A percentile compares a stretch with the other conserved stretches of the same genome.
Evolutionary conservation across 2,888 invertebrate species (phyloP).

Genomic region (Eremobia ochroleuca): DNA sequence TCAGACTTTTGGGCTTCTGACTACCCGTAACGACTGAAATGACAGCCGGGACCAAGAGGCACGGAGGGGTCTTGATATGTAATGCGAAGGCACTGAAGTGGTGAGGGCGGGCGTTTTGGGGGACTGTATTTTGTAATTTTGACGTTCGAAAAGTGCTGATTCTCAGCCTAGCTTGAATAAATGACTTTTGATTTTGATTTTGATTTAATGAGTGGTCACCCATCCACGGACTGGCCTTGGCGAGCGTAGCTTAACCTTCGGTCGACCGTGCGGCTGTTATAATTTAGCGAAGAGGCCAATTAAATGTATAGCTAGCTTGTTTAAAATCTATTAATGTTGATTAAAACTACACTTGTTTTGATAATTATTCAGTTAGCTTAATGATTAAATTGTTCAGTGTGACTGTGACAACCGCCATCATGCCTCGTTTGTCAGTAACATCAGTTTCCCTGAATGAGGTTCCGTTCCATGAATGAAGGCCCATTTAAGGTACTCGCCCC

Average conservation of each 20-base stretch:
- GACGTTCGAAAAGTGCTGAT: too few species aligned
- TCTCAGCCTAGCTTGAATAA: too few species aligned
- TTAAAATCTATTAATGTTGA: constrained; percentile 25
- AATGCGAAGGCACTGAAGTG: too few species aligned
- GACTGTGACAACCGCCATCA: not conserved
- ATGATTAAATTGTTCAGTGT: constrained; percentile 18
- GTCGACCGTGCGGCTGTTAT: not conserved
- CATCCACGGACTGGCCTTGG: not conserved
- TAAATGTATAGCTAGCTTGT: constrained; percentile 8
- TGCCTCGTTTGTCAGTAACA: constrained; percentile 13
- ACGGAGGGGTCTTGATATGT: not conserved
- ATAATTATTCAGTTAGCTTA: constrained; percentile 15
- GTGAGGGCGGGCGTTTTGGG: too few species aligned
- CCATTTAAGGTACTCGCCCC: too few species aligned
- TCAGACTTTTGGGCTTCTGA: not conserved
- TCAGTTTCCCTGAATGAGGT: constrained; percentile 5
- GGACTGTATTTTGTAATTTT: too few species aligned
- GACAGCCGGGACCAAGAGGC: not conserved
- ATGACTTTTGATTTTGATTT: too few species aligned
- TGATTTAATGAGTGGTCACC: not conserved
- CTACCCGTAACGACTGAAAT: not conserved
- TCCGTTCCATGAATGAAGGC: constrained; percentile 8
- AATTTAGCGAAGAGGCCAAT: not conserved
- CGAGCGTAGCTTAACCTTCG: not conserved
- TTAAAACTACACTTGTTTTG: constrained; percentile 3